Evolutionary conservation across 2,113 vertebrate species (phyloP).

Genomic region (Dissostichus mawsoni): DNA sequence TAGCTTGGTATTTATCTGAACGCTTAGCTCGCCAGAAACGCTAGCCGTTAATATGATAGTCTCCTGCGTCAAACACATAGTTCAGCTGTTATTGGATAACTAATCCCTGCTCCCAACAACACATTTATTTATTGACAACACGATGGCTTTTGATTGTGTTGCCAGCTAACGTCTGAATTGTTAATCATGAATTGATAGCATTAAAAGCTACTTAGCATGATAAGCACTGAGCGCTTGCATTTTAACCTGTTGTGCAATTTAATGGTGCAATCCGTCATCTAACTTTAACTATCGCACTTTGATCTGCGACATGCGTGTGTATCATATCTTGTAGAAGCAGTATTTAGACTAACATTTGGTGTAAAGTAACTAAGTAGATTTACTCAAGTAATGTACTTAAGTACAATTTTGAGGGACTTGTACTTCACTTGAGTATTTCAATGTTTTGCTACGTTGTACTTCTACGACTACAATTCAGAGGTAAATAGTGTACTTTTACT

Average conservation of each 20-base stretch:
- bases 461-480: too few relatives aligned
- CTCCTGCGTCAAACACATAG: slow-evolving; percentile 5
- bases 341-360: not conserved
- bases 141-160: not conserved
- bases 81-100: not conserved
- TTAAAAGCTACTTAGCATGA: not conserved
- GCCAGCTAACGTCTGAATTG: not conserved
- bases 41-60: slow-evolving; percentile 34
- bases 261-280: not conserved
- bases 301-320: too few relatives aligned
- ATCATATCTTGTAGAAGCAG: not conserved
- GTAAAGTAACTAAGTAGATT: too few relatives aligned
- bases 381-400: too few relatives aligned
- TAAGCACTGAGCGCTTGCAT: not conserved
- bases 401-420: too few relatives aligned
- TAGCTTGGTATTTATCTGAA: not conserved
- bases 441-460: too few relatives aligned
- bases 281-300: slow-evolving; percentile 4
- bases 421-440: too few relatives aligned
- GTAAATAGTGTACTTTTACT: too few relatives aligned
- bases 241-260: slow-evolving; percentile 40
- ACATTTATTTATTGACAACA: rapidly evolving
- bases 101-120: too few relatives aligned
- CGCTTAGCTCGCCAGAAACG: slow-evolving; percentile 7
- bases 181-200: too few relatives aligned